phyloP scores from a whole-genome alignment of 2,797 vertebrate species.

The Hylomyscus alleni region DNA sequence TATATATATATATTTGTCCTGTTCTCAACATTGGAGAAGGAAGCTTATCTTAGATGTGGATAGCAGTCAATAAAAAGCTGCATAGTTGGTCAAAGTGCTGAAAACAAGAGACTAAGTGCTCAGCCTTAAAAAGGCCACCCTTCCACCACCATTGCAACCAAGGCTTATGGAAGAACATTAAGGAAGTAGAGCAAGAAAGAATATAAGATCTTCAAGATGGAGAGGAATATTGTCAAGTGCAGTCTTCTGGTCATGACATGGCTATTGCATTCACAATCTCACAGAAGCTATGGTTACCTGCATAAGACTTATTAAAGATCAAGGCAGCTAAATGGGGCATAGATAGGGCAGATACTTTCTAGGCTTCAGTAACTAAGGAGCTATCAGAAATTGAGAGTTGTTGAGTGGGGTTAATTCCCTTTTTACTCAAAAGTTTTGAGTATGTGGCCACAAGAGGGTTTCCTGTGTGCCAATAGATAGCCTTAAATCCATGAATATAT shows the following conservation, averaged over 20 bases:
- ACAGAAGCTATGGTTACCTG: background rate
- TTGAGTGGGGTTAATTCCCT: background rate
- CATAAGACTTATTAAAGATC: background rate
- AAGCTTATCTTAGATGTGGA: background rate
- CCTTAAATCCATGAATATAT: background rate
- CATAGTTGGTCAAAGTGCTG: background rate
- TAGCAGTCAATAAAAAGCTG: background rate
- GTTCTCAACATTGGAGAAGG: background rate
- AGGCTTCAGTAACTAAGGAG: background rate
- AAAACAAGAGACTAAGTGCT: background rate
- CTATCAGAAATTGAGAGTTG: background rate
- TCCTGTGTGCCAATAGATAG: background rate
- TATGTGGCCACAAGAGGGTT: background rate
- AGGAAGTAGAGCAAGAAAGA: background rate
- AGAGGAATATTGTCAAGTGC: background rate
- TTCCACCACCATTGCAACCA: background rate
- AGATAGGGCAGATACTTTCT: background rate
- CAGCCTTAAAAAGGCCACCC: background rate
- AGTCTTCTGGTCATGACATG: background rate
- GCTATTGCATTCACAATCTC: background rate
- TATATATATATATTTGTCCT: background rate
- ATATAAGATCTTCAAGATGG: background rate
- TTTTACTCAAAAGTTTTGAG: too few relatives aligned
- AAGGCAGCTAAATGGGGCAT: background rate
- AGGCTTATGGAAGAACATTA: background rate